Evolutionary conservation across 2,888 invertebrate genomes (phyloP).

Genomic region (Mantis religiosa): DNA sequence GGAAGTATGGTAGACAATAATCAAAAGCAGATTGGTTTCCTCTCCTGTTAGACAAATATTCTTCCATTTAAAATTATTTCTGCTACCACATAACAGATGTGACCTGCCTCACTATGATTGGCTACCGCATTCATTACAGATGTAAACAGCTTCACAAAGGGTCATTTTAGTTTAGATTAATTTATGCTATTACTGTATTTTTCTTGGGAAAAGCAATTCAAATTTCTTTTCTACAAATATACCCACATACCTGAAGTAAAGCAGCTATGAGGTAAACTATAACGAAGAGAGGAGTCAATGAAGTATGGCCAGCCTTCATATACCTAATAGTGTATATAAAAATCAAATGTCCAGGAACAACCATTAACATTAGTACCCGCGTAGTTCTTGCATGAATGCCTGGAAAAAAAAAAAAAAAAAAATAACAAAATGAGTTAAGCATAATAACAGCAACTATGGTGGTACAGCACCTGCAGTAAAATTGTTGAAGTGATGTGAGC

Average conservation of each 20-base stretch:
- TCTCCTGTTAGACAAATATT: no score
- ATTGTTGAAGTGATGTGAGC: no score
- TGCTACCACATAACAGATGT: no score
- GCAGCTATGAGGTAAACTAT: constrained; percentile 65
- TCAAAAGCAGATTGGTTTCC: no score
- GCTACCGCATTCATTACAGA: no score
- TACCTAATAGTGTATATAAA: constrained; percentile 69
- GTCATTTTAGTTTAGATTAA: no score
- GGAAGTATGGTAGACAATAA: no score
- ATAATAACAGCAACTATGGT: neutral
- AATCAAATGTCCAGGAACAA: constrained; percentile 71
- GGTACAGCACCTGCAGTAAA: neutral
- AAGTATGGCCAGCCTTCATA: constrained; percentile 62
- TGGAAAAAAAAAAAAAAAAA: constrained; percentile 36
- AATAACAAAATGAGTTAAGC: neutral
- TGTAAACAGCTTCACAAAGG: no score
- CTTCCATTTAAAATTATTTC: no score
- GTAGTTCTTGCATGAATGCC: constrained; percentile 64
- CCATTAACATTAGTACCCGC: constrained; percentile 66
- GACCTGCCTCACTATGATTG: no score
- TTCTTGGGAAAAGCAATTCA: neutral
- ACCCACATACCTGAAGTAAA: constrained; percentile 49
- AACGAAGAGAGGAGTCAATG: constrained; percentile 64
- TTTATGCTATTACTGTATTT: no score
- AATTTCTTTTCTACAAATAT: neutral